Percentiles rank a stretch among this genome's conserved stretches.
Conservation (phyloP, 1,140 invertebrate genomes). For the Episyrphus balteatus region DNA sequence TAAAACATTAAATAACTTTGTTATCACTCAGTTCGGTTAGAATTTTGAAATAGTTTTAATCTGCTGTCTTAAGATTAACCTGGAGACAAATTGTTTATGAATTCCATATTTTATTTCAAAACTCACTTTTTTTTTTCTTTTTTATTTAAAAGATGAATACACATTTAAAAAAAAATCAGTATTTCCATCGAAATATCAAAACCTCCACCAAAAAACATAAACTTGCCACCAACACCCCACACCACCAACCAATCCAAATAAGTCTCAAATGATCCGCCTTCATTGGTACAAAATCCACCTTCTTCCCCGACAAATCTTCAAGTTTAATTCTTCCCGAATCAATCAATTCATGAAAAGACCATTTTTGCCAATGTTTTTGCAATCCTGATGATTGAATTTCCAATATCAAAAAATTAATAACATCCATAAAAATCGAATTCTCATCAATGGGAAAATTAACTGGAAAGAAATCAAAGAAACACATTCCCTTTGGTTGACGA, state of each 20-base stretch:
- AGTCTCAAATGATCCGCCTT: slow-evolving; percentile 22
- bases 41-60: too few species aligned
- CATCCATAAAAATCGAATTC: slow-evolving; percentile 23
- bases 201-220: slow-evolving; percentile 14
- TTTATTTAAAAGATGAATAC: too few species aligned
- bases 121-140: too few species aligned
- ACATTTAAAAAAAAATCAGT: too few species aligned
- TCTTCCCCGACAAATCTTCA: slow-evolving; percentile 16
- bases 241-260: slow-evolving; percentile 23
- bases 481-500: slow-evolving; percentile 18
- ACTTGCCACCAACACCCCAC: slow-evolving; percentile 11
- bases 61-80: too few species aligned
- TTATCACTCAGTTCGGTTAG: too few species aligned
- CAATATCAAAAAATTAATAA: slow-evolving; percentile 15
- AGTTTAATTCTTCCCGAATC: slow-evolving; percentile 17
- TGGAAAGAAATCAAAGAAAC: slow-evolving; percentile 25
- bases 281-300: slow-evolving; percentile 19
- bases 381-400: slow-evolving; percentile 17
- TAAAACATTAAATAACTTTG: too few species aligned
- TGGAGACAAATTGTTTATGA: too few species aligned
- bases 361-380: slow-evolving; percentile 10
- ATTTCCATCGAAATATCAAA: neutral
- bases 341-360: slow-evolving; percentile 18
- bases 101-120: too few species aligned
- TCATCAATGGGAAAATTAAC: slow-evolving; percentile 23